Evolutionary conservation across 2,797 vertebrate species (phyloP), one percentile per base, ranked within the genome.

Genomic region (Schizopygopsis pylzovi): DNA sequence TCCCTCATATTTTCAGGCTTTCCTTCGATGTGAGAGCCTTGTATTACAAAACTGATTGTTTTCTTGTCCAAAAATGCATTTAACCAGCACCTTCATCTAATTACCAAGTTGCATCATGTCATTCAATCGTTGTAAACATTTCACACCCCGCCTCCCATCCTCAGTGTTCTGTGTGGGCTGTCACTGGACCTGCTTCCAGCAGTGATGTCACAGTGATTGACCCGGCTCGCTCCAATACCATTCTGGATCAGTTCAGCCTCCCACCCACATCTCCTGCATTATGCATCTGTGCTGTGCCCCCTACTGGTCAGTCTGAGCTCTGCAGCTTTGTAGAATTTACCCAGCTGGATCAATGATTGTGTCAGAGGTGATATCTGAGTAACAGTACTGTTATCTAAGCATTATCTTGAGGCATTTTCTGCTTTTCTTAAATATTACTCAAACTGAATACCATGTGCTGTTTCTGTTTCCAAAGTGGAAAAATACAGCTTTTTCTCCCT

Each of bases 131-230:
- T 59, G 91, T 90, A 85, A 81, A 85, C 84, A 84, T 86, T 83
- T 87, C 68, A 84, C 39, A 87, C 67, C n/a, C 6, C 6, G 0
- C 49, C 39, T 71, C 22, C 70, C 71, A 43, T 81, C 79, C 85
- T 87, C 91, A 96, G 96, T 95, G 95, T 87, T 94, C 94, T 59
- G 95, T 96, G 89, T 97, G 96, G 96, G 94, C 95, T 43, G 92
- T 96, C 85, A 96, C 95, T 84, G 96, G 96, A 49, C 96, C 96
- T 11, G 94, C 95, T 75, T 96, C 95, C 87, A 94, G 94, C 90
- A 96, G 96, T 87, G 95, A 96, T 78, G 93, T 97, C 88, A 96
- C 95, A 77, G 95, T 97, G 87, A 96, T 97, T 81, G 95, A 96
- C 87, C 96, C 96, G 18, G 93, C 94, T 54, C 95, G 95, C 65